Base-by-base conservation (phyloP, 2,888 invertebrate species). In the Stegophylla sp. region DNA sequence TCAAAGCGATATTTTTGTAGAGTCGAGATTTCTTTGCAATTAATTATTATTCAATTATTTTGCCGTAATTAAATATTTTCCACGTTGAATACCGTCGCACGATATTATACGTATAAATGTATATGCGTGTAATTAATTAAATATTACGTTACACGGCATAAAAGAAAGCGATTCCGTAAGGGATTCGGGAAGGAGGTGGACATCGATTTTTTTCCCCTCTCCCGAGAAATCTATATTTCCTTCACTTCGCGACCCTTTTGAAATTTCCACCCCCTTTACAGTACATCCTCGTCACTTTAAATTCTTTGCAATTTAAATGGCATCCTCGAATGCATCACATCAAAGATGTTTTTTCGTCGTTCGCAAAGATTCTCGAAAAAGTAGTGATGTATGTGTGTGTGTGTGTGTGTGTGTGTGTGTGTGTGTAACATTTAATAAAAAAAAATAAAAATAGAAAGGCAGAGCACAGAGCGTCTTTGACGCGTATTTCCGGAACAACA, bases 241-340 rank as follows among this genome's bases (percentile, higher is more conserved):
- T 26, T 66, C 53, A 53, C 41, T 26, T 53, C 26, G n/a, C 51
- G 53, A n/a, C n/a, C 26, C 26, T 51, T 76, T 66, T 53, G 53
- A 51, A 63, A 76, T 64, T 66, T 26, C 64, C 26, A 53, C 51
- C 75, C 41, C 43, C 64, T 23, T 76, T 51, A 63, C 17, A 63
- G 23, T 34, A 63, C 34, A 63, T 48, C 20, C 26, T 53, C 64
- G 64, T 66, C 64, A 66, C 64, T 66, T 76, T 51, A 53, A 76
- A 53, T 76, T 76, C 51, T 23, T 66, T 26, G 64, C 26, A 76
- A 76, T 76, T 76, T 75, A 75, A 66, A 76, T 41, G 43, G 53
- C 15, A 76, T 53, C 41, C 64, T 76, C n/a, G 51, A 66, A 66
- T n/a, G 64, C 53, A 26, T 76, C 64, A 76, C 75, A 76, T 66